Conservation (phyloP, 2,888 invertebrate genomes). For the Gastrophysa polygoni region DNA sequence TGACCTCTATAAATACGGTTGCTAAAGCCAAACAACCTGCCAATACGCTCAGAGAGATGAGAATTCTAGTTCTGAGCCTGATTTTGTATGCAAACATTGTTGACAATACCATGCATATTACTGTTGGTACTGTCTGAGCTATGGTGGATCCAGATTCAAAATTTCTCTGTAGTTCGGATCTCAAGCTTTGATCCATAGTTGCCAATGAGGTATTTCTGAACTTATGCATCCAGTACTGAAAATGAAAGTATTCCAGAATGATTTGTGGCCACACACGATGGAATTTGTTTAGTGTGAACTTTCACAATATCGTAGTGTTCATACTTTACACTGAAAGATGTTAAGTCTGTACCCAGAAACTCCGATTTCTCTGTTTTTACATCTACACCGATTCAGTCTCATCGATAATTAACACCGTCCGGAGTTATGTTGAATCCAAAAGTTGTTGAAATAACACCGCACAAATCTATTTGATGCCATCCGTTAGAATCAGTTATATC, state of each 20-base stretch:
- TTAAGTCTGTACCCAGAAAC: too few relatives aligned
- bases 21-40: conserved; percentile 26
- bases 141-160: conserved; percentile 35
- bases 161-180: conserved; percentile 33
- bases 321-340: too few relatives aligned
- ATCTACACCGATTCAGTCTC: too few relatives aligned
- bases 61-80: conserved; percentile 27
- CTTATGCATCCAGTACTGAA: conserved; percentile 42
- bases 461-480: too few relatives aligned
- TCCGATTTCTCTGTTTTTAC: too few relatives aligned
- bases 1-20: conserved; percentile 30
- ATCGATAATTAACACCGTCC: too few relatives aligned
- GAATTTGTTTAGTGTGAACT: too few relatives aligned
- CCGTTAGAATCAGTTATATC: too few relatives aligned
- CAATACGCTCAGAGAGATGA: conserved; percentile 28
- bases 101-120: conserved; percentile 32
- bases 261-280: background rate
- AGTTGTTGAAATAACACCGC: too few relatives aligned
- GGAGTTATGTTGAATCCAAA: too few relatives aligned
- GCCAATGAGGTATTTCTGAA: conserved; percentile 29
- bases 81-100: conserved; percentile 31
- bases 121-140: conserved; percentile 28
- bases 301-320: too few relatives aligned
- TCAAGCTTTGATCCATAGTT: conserved; percentile 31
- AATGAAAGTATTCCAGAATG: conserved; percentile 12